Conservation (phyloP, 2,113 vertebrate species). For the Pterocles burchelli region DNA sequence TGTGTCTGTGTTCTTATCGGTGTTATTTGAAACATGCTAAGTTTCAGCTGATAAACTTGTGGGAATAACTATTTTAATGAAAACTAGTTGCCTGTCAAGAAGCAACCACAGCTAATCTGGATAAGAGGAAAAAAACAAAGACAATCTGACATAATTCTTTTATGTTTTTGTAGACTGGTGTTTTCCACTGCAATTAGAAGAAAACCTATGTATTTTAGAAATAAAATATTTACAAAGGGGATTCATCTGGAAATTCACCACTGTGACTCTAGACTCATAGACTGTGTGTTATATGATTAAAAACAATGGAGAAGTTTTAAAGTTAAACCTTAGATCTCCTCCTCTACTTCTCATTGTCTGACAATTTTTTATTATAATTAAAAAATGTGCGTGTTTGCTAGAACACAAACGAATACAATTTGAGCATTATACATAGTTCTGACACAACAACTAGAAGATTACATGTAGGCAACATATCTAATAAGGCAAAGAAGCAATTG, state of each 20-base stretch:
- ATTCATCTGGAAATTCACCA: not conserved
- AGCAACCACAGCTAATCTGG: not conserved
- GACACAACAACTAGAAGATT: not conserved
- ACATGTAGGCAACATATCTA: constrained; percentile 10
- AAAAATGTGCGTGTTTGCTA: not conserved
- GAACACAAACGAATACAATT: not conserved
- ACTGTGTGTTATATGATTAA: not conserved
- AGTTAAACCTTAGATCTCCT: not conserved
- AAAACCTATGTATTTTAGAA: not conserved
- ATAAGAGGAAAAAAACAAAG: not conserved
- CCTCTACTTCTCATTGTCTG: not conserved
- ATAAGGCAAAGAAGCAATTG: constrained; percentile 40
- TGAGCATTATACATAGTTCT: constrained; percentile 33
- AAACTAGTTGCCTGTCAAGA: not conserved
- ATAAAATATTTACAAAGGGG: not conserved
- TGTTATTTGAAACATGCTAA: not conserved
- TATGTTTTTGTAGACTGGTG: not conserved
- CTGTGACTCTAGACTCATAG: not conserved
- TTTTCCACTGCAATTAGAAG: not conserved
- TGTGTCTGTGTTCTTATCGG: not conserved
- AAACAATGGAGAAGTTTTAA: not conserved
- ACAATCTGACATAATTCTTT: not conserved
- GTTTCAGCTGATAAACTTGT: not conserved
- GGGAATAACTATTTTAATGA: not conserved
- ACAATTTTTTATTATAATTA: not conserved